phyloP scores from a whole-genome alignment of 1,140 invertebrate genomes.

The Camponotus vicinus region DNA sequence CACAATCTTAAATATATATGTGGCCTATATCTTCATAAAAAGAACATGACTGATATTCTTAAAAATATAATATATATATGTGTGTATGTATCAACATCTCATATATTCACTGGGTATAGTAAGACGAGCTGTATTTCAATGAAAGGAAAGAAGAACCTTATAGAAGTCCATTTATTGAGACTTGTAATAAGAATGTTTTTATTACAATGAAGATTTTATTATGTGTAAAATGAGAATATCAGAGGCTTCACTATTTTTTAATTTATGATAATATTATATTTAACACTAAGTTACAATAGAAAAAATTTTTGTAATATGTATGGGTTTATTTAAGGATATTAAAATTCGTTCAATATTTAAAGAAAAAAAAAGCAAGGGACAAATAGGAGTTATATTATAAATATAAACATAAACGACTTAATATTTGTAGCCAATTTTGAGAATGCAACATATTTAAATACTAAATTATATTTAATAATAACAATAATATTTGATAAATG shows the following conservation, averaged over 20 bases:
- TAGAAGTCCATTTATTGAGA: not conserved
- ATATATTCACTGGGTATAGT: no score
- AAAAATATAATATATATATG: constrained; percentile 4
- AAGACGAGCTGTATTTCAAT: not conserved
- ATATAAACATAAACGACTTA: not conserved
- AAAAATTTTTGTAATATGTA: not conserved
- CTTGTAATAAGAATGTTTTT: not conserved
- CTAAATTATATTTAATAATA: not conserved
- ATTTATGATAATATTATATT: not conserved
- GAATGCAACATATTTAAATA: not conserved
- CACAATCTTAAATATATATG: constrained; percentile 21
- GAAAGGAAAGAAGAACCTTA: not conserved
- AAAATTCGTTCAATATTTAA: not conserved
- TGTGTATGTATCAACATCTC: not conserved
- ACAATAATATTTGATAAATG: not conserved
- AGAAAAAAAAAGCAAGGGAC: not conserved
- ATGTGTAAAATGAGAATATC: not conserved
- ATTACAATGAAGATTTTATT: not conserved
- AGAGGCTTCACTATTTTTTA: not conserved
- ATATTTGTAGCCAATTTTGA: not conserved
- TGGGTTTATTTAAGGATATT: not conserved
- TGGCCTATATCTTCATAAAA: constrained; percentile 23
- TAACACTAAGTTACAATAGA: not conserved
- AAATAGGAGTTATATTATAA: not conserved
- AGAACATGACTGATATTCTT: constrained; percentile 33